Percentiles rank a stretch among this genome's conserved stretches.
These are phyloP conservation scores for Pelusios castaneus DNA, from an alignment of 2,113 vertebrate genomes.

Conservation along the genomic window DNA sequence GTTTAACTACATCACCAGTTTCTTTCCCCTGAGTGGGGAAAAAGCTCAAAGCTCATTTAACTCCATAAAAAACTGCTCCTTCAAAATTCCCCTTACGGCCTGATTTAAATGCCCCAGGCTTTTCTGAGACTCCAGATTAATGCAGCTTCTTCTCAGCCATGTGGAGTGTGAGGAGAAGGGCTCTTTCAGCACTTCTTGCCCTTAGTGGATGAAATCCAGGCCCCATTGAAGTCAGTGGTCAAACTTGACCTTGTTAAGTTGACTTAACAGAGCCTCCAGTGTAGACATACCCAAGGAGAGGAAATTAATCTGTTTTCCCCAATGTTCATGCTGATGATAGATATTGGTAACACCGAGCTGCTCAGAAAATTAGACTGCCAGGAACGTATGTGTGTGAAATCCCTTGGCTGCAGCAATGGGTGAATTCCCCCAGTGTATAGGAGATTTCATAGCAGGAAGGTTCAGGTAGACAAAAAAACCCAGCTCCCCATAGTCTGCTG, in stretches of 20 bases:
- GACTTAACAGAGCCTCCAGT: too few relatives aligned
- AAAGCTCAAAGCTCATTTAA: background rate
- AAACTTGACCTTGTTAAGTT: too few relatives aligned
- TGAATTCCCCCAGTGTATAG: background rate
- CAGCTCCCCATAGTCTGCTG: background rate
- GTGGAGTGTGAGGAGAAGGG: background rate
- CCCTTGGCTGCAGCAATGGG: background rate
- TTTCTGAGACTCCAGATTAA: background rate
- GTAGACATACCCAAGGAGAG: too few relatives aligned
- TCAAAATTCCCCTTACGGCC: background rate
- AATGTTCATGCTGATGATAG: background rate
- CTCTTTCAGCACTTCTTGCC: background rate
- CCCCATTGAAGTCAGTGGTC: background rate
- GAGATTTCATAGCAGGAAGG: fast-evolving
- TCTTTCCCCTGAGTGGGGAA: background rate
- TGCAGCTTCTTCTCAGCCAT: background rate
- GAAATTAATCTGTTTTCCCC: fast-evolving
- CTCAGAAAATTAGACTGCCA: background rate
- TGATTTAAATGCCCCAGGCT: background rate
- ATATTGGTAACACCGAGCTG: fast-evolving
- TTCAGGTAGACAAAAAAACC: background rate
- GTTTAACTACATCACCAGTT: background rate
- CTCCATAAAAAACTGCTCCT: background rate
- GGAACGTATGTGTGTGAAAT: background rate
- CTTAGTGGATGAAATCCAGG: background rate